Evolutionary conservation across 2,888 invertebrate genomes (phyloP).

Genomic region (Drosophila picticornis): DNA sequence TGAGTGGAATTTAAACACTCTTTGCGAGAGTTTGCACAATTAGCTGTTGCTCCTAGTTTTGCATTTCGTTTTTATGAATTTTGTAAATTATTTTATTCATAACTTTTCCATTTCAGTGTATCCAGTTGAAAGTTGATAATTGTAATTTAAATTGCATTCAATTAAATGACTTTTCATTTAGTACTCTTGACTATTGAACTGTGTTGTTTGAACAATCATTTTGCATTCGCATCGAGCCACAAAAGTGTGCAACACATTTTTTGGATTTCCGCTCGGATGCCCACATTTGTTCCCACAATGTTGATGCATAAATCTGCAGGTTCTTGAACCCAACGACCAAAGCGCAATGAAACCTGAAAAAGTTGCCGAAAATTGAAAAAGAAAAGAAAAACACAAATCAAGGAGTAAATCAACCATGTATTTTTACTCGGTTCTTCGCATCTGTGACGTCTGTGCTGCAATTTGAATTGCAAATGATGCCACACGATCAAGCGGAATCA

Average conservation of each 20-base stretch:
- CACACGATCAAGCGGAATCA: conserved; percentile 18
- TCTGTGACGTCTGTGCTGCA: conserved; percentile 21
- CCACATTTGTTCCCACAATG: conserved; percentile 55
- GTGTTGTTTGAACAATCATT: background rate
- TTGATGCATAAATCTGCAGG: conserved; percentile 41
- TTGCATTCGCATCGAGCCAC: background rate
- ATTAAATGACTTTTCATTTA: background rate
- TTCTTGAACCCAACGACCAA: conserved; percentile 57
- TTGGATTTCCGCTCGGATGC: conserved; percentile 26
- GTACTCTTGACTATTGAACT: background rate
- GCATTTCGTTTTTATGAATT: background rate
- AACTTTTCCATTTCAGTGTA: background rate
- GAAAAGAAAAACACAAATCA: background rate
- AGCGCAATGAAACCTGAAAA: conserved; percentile 1
- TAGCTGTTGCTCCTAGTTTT: background rate
- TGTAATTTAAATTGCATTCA: background rate
- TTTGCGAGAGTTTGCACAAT: background rate
- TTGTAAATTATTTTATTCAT: background rate
- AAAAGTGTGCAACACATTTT: conserved; percentile 14
- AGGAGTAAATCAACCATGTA: background rate
- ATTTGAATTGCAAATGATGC: conserved; percentile 68
- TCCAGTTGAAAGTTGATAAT: background rate
- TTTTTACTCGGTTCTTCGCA: conserved; percentile 3
- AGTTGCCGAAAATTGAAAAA: background rate
- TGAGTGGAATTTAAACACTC: too few species aligned